Percentiles rank a stretch among this genome's conserved stretches.
phyloP scores from a whole-genome alignment of 1,140 invertebrate genomes.

The Neocloeon triangulifer region DNA sequence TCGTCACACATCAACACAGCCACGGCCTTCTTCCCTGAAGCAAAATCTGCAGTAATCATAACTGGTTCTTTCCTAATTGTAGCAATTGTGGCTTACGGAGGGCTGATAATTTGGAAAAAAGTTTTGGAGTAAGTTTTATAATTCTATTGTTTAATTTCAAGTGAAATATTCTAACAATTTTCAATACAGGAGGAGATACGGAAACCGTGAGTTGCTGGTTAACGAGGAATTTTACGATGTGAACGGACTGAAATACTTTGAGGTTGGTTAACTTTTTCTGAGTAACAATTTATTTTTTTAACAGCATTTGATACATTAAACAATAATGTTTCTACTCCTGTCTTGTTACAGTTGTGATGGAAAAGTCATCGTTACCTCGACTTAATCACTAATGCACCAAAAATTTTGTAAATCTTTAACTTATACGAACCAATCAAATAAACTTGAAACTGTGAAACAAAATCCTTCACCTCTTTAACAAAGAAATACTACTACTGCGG shows the following conservation, averaged over 20 bases:
- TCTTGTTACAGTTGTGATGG: too few species aligned
- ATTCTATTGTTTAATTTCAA: neutral
- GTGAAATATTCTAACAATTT: slow-evolving; percentile 3
- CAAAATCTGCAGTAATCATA: slow-evolving; percentile 6
- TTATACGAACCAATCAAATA: too few species aligned
- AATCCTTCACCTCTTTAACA: too few species aligned
- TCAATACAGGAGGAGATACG: slow-evolving; percentile 17
- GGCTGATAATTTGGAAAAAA: slow-evolving; percentile 17
- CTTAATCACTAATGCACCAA: too few species aligned
- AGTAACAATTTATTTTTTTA: too few species aligned
- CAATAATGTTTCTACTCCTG: too few species aligned
- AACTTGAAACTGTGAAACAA: too few species aligned
- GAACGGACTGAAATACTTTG: slow-evolving; percentile 20
- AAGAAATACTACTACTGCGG: too few species aligned
- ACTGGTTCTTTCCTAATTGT: slow-evolving; percentile 13
- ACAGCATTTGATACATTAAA: slow-evolving; percentile 2
- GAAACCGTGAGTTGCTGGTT: slow-evolving; percentile 19
- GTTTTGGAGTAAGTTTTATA: slow-evolving; percentile 21
- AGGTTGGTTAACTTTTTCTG: slow-evolving; percentile 14
- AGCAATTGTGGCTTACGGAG: slow-evolving; percentile 15
- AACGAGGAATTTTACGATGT: slow-evolving; percentile 20
- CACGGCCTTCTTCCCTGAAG: slow-evolving; percentile 5
- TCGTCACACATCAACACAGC: too few species aligned
- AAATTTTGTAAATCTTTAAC: too few species aligned
- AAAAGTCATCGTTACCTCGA: too few species aligned